Base-by-base conservation (phyloP, 2,797 vertebrate genomes). In the Coregonus ussuriensis region DNA sequence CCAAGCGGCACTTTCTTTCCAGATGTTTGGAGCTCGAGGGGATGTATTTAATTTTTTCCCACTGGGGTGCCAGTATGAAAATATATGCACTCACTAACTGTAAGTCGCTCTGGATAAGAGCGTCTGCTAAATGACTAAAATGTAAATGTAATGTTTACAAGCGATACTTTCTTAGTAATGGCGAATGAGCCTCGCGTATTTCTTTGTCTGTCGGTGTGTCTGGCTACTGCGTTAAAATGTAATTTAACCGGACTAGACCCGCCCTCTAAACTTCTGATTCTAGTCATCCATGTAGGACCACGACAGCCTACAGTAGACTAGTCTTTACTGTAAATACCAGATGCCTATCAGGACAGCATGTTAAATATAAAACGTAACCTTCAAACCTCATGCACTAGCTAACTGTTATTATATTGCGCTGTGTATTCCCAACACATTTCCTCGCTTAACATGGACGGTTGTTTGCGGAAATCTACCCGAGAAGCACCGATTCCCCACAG, bases 11-110 rank as follows among this genome's bases (percentile, higher is more conserved):
- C 81, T 78, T 75, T 52, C 68, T 9, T 79, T 85, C 84, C 90
- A 91, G 91, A 92, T 92, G 91, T 92, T 78, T 65, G 35, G 74
- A 59, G n/a, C 66, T 33, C 79, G 81, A 78, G 4, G 70, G 77
- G 86, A 85, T 83, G 82, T 76, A 72, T 14, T 25, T 25, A 1
- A 25, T 25, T 25, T 25, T 25, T 25, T 25, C 25, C 25, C 25
- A 25, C 25, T 25, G 25, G 25, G 25, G 25, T 1, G 1, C 25
- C 25, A 25, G 25, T 25, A 25, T 25, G 25, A 25, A 25, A 25
- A 25, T 25, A 25, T 25, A 25, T 25, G 25, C 25, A 25, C 25
- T 25, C 25, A 25, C 25, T 25, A 25, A 25, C 25, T 25, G 25
- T 25, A 25, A 25, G 25, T 25, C 25, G 25, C 25, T 25, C 25